These are phyloP conservation scores for Dinocampus coccinellae DNA, from an alignment of 2,888 invertebrate genomes.

Conservation along the genomic window DNA sequence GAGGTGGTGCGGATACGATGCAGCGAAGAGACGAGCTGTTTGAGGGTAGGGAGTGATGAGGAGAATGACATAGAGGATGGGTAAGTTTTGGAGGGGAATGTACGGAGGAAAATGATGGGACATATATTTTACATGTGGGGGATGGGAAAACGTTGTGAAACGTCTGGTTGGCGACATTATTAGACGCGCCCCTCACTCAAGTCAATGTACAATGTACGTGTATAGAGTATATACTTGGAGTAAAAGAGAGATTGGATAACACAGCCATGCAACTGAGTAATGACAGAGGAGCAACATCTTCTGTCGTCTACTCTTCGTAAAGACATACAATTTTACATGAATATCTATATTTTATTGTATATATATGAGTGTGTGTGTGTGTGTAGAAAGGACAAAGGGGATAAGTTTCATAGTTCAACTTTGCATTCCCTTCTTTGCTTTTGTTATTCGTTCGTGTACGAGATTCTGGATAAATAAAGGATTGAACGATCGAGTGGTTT, in stretches of 20 bases:
- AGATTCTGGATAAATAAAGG: conserved; percentile 20
- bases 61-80: conserved; percentile 26
- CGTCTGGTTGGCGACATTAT: conserved; percentile 69
- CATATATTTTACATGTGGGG: conserved; percentile 19
- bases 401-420: conserved; percentile 26
- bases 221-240: conserved; percentile 46
- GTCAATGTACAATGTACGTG: conserved; percentile 57
- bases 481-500: conserved; percentile 46
- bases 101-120: conserved; percentile 26
- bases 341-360: conserved; percentile 18
- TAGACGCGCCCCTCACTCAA: conserved; percentile 63
- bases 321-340: conserved; percentile 8
- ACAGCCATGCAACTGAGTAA: conserved; percentile 49
- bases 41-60: conserved; percentile 30
- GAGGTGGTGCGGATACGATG: conserved; percentile 35
- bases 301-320: conserved; percentile 43
- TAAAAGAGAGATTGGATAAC: conserved; percentile 36
- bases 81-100: conserved; percentile 28
- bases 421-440: not conserved
- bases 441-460: not conserved
- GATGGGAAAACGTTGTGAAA: conserved; percentile 56
- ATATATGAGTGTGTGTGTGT: conserved; percentile 27
- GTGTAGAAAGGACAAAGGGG: conserved; percentile 11
- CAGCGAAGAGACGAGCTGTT: conserved; percentile 30
- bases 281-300: conserved; percentile 50